Conservation (phyloP, 2,797 vertebrate genomes). For the Xyrichtys novacula region DNA sequence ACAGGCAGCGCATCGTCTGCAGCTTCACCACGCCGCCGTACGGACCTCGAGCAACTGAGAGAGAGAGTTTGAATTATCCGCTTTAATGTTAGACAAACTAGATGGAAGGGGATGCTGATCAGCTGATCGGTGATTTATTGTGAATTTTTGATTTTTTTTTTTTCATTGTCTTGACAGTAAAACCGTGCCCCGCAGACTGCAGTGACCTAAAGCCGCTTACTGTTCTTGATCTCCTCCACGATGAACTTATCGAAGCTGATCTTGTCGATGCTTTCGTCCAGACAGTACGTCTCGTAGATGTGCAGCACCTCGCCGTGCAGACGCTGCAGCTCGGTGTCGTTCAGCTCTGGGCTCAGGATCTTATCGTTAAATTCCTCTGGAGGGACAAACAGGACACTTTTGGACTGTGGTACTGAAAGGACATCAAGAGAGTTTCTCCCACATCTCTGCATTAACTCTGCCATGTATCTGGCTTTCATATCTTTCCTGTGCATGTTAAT, state of each 20-base stretch:
- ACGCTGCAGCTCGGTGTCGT: conserved; percentile 87
- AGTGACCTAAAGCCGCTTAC: conserved; percentile 86
- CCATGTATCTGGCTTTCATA: not conserved
- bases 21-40: conserved; percentile 92
- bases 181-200: too few species aligned
- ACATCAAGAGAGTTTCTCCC: not conserved
- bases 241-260: conserved; percentile 93
- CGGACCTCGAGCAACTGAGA: conserved; percentile 89
- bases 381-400: not conserved
- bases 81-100: too few species aligned
- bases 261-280: conserved; percentile 96
- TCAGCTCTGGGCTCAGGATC: conserved; percentile 93
- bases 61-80: not conserved
- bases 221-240: conserved; percentile 92
- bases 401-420: too few species aligned
- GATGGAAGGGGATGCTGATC: too few species aligned
- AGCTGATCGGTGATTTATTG: too few species aligned
- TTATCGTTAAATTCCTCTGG: conserved; percentile 96
- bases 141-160: too few species aligned
- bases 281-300: conserved; percentile 93
- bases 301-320: conserved; percentile 92
- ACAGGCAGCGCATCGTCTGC: conserved; percentile 94
- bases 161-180: too few species aligned
- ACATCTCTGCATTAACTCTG: not conserved
- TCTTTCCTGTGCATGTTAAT: too few species aligned